A percentile compares a stretch with the other conserved stretches of the same genome.
phyloP scores from a whole-genome alignment of 2,113 vertebrate species.

The Muntiacus muntjak region DNA sequence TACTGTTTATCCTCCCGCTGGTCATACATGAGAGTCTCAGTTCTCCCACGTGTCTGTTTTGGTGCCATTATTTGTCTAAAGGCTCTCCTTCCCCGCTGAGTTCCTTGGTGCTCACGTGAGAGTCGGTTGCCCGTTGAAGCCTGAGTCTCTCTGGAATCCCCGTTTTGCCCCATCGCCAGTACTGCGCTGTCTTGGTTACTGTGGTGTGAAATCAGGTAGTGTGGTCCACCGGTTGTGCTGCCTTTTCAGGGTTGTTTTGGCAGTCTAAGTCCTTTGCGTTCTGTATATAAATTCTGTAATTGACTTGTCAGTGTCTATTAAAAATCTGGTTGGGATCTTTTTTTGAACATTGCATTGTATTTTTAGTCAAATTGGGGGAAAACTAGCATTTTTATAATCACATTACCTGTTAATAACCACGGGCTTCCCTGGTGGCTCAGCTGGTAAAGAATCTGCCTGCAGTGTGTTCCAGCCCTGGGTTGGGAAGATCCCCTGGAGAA shows the following conservation, averaged over 20 bases:
- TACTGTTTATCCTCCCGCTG: accelerated
- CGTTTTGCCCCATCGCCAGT: accelerated
- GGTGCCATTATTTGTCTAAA: not conserved
- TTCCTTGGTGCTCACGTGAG: not conserved
- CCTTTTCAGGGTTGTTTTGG: not conserved
- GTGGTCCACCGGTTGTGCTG: not conserved
- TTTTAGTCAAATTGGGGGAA: not conserved
- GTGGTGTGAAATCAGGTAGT: too few relatives aligned
- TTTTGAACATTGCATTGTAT: not conserved
- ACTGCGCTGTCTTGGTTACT: not conserved
- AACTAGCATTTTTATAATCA: not conserved
- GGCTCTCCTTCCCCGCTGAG: not conserved
- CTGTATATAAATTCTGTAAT: not conserved
- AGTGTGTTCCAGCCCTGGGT: not conserved
- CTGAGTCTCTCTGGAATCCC: not conserved
- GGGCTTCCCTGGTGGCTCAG: not conserved
- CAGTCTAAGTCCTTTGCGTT: not conserved
- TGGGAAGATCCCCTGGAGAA: not conserved
- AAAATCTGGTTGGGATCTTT: not conserved
- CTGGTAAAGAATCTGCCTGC: not conserved
- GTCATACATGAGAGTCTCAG: not conserved
- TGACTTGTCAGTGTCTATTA: not conserved
- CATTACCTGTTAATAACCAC: not conserved
- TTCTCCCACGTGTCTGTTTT: not conserved
- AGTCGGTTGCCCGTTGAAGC: too few relatives aligned